Conservation (phyloP, 2,113 vertebrate genomes). For the Leptobrachium leishanense region DNA sequence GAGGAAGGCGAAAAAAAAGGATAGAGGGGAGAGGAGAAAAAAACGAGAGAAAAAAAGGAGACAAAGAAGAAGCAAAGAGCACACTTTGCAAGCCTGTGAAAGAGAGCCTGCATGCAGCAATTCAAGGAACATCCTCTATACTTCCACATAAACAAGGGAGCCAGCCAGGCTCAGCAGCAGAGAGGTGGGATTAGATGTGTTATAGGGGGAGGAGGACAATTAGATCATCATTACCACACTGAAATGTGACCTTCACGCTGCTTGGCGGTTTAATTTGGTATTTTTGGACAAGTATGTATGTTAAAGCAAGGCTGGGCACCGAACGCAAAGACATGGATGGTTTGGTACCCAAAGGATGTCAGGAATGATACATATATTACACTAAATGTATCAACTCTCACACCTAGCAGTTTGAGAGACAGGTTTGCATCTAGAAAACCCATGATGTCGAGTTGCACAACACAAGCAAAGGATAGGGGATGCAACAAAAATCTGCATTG, state of each 20-base stretch:
- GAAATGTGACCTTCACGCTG: constrained; percentile 30
- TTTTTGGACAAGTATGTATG: not conserved
- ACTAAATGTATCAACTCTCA: no score
- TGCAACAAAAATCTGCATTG: no score
- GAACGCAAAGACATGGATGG: no score
- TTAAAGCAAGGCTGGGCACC: not conserved
- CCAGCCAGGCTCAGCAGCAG: constrained; percentile 25
- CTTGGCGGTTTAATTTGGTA: constrained; percentile 5
- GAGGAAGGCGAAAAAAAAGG: constrained; percentile 1
- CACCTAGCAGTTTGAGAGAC: no score
- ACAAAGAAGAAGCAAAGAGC: constrained; percentile 1
- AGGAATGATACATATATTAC: no score
- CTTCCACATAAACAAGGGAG: constrained; percentile 22
- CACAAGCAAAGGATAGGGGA: not conserved
- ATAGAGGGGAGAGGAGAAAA: constrained; percentile 18
- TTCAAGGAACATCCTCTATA: constrained; percentile 27
- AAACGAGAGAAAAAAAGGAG: not conserved
- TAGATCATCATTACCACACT: constrained; percentile 42
- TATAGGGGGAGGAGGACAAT: constrained; percentile 35
- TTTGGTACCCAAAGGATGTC: no score
- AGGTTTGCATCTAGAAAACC: no score
- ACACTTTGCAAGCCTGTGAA: constrained; percentile 36
- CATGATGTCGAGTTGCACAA: not conserved
- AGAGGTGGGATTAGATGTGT: constrained; percentile 20
- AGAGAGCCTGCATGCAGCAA: constrained; percentile 39